Base-by-base conservation (phyloP, 2,797 vertebrate species). In the Arnoldichthys spilopterus region DNA sequence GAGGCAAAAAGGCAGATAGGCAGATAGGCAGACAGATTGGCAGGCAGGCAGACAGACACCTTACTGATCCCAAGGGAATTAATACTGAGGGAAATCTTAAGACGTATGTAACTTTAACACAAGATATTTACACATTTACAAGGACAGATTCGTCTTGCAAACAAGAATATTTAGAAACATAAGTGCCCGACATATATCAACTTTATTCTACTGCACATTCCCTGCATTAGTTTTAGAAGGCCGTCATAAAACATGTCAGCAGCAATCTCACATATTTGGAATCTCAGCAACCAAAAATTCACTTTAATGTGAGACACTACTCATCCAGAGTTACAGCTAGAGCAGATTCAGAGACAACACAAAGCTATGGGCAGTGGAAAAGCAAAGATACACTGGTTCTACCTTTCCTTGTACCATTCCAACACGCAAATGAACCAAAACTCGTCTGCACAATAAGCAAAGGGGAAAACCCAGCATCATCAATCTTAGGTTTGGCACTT, bases 201-300 rank as follows among this genome's bases (percentile, higher is more conserved):
- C 68, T 56, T 58, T 32, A 24, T 32, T 24, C 34, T 8, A 8
- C 37, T 69, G 26, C 43, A 71, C 53, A 77, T 61, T 74, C 43
- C 56, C 54, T 53, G 64, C 2, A 56, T 62, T 7, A 24, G 3
- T 22, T 30, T 58, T 49, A 79, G 3, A 51, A 20, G 8, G n/a
- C 20, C 72, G 40, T 70, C 54, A 34, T 67, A 49, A 84, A 74
- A 53, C 20, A 43, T 34, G 43, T 30, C 61, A 74, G 74, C 8
- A 58, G 1, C n/a, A 67, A 37, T 20, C 15, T 15, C 45, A 30
- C 20, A 34, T 24, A n/a, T 45, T 34, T 12, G 16, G 13, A 4
- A 58, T 51, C 24, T 72, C 34, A 72, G 15, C 11, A 67, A 6
- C 40, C 5, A 26, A 47, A 28, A 24, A 30, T 12, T 30, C 56